Evolutionary conservation across 2,888 invertebrate genomes (phyloP), one percentile per base, ranked within the genome.

Genomic region (Drosophila greeni): DNA sequence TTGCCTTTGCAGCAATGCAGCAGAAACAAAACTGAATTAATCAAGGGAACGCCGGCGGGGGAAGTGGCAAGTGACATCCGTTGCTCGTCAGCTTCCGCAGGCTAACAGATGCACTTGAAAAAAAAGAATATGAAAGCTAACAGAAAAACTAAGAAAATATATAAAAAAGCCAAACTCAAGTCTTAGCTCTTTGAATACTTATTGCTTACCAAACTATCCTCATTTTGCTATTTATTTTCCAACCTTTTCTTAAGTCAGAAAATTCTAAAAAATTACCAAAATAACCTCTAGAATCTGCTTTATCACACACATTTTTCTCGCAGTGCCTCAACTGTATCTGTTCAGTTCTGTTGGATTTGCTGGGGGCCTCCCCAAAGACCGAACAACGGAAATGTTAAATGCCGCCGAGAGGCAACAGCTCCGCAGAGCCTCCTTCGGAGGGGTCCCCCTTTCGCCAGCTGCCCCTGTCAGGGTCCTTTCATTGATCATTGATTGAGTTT

Each of bases 401-500:
- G 83, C 80, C 77, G 61, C 77, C 65, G 40, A 61, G 70, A 62
- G 67, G 53, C 72, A 58, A 53, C 58, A 51, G 26, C 40, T 34
- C 65, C 60, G 18, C 49, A 52, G 29, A 36, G 33, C 39, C 58
- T 47, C 26, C 37, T 14, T 24, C 24, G 23, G 26, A 42, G 33
- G 11, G 33, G 6, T n/a, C 29, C 31, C 36, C 3, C 14, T 20
- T 14, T 47, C 9, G 31, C 5, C 23, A 12, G 48, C 20, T 9
- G 36, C 20, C 29, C 43, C 54, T 40, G 49, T 48, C 51, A 59
- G 68, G 49, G 43, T 58, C 66, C 59, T 58, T 76, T 73, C 85
- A 85, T 83, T 84, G 85, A 85, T 85, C 79, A 82, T 76, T 82
- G 82, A 82, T 82, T 85, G 85, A 82, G 79, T 85, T 67, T 61